Base-by-base conservation (phyloP, 2,797 vertebrate species). In the Benthosema pterotum region DNA sequence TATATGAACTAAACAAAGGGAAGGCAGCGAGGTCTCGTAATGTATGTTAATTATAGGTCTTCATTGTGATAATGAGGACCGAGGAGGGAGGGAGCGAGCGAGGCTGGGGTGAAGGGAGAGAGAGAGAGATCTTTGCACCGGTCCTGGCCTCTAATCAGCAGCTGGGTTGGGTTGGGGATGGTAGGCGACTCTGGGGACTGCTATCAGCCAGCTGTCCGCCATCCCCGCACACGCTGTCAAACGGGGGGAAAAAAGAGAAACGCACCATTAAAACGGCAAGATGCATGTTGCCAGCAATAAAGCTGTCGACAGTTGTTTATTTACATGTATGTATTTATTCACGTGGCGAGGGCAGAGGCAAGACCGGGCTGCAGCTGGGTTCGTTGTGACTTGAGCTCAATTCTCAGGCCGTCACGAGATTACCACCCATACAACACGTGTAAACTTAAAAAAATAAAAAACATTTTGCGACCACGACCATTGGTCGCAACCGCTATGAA, bases 131-230 rank as follows among this genome's bases (percentile, higher is more conserved):
- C 11, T 25, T 7, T 66, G 74, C 71, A 80, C 74, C 77, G 69
- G 72, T 50, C 17, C 58, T 3, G 32, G 67, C 75, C 74, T 42
- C 54, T 80, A 86, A 86, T 87, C 72, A 82, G 59, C 4, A 52
- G 72, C n/a, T n/a, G n/a, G 81, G 77, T 51, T 66, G 65, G 49
- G 69, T 50, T n/a, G 60, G 42, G 52, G 67, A 71, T 63, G 74
- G 75, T 32, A 70, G 60, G 48, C 16, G n/a, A 25, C 62, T 53
- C 73, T 48, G 62, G 54, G 83, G 78, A 69, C 78, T 79, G 74
- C 82, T 77, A 79, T 87, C 82, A 90, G 83, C 74, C 86, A 89
- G 75, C 83, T 87, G 88, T 67, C 72, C 59, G 59, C 61, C 22
- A 32, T 38, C 51, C 54, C n/a, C 19, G 5, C 45, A 3, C 5